These are phyloP conservation scores for Neodon shergylaensis DNA, from an alignment of 2,113 vertebrate species.

Conservation along the genomic window DNA sequence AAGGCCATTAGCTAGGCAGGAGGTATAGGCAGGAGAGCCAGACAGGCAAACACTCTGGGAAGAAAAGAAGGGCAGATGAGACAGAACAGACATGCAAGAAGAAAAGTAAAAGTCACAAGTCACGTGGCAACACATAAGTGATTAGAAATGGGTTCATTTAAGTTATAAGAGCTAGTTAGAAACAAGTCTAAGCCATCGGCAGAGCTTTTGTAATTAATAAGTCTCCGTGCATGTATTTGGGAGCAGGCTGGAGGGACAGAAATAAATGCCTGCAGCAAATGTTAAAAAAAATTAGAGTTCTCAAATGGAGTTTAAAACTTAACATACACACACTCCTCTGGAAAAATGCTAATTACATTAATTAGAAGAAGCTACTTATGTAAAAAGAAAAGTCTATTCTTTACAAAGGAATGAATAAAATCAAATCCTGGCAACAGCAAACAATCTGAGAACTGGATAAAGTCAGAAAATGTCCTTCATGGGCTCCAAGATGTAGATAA, in stretches of 20 bases:
- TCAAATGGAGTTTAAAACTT: background rate
- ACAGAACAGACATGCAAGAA: background rate
- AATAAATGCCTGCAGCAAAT: background rate
- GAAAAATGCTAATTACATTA: background rate
- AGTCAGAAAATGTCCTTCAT: slow-evolving; percentile 18
- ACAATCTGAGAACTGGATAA: slow-evolving; percentile 28
- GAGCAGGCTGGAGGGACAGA: background rate
- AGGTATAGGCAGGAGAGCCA: background rate
- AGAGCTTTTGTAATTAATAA: background rate
- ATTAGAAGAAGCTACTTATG: background rate
- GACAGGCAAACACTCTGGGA: background rate
- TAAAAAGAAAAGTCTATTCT: slow-evolving; percentile 28
- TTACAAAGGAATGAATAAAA: slow-evolving; percentile 38
- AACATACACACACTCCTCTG: background rate
- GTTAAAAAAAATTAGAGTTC: background rate
- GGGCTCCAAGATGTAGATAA: background rate
- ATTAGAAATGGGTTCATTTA: background rate
- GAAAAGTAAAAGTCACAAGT: background rate
- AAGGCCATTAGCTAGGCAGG: background rate
- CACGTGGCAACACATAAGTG: background rate
- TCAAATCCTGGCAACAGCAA: slow-evolving; percentile 26
- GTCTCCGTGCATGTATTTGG: background rate
- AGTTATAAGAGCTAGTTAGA: background rate
- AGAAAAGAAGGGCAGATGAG: background rate
- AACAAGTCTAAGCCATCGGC: background rate